phyloP scores from a whole-genome alignment of 2,113 vertebrate species.

The Poeciliopsis prolifica region DNA sequence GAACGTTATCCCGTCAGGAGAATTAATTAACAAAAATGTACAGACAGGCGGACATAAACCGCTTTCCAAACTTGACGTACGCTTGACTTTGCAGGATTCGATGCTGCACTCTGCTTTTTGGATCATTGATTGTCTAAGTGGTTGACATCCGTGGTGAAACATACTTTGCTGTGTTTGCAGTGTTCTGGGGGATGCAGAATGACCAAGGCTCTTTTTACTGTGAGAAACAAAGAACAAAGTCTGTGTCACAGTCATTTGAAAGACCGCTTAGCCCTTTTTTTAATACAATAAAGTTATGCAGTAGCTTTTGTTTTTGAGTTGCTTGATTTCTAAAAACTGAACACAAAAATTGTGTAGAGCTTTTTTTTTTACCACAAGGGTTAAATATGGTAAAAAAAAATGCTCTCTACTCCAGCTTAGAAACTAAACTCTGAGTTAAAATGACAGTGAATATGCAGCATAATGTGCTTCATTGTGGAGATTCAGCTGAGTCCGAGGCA shows the following conservation, averaged over 20 bases:
- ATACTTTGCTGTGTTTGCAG: neutral
- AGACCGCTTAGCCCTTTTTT: neutral
- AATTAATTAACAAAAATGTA: neutral
- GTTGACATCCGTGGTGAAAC: neutral
- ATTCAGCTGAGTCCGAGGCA: constrained; percentile 41
- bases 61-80: neutral
- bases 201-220: neutral
- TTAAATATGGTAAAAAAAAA: no score
- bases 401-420: neutral
- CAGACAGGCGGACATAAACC: neutral
- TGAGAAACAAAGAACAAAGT: neutral
- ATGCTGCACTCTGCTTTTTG: neutral
- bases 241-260: neutral
- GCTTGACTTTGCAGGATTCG: neutral
- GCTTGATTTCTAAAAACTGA: neutral
- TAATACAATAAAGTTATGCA: neutral
- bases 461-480: constrained; percentile 16
- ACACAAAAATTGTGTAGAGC: constrained; percentile 1
- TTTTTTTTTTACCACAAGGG: neutral
- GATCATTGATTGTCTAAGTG: neutral
- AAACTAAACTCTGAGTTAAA: neutral
- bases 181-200: neutral
- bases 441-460: neutral
- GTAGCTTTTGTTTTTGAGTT: neutral
- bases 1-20: neutral